phyloP scores from a whole-genome alignment of 2,113 vertebrate species.

The Ptilonorhynchus violaceus region DNA sequence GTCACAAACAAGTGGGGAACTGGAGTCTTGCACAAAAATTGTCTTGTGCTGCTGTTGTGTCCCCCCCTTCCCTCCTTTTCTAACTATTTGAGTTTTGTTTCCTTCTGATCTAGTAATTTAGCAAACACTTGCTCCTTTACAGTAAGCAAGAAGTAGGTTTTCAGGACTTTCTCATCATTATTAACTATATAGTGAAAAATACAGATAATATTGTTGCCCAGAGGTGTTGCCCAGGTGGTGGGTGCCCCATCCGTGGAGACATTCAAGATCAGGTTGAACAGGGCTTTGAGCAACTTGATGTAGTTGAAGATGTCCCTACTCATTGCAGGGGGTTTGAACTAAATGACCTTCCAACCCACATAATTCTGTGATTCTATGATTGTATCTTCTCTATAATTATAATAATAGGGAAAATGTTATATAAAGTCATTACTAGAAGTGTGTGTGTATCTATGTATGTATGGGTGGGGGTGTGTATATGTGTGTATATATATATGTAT shows the following conservation, averaged over 20 bases:
- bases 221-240: background rate
- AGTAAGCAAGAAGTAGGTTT: background rate
- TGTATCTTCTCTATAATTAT: background rate
- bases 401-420: background rate
- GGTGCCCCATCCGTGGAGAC: background rate
- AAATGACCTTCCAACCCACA: background rate
- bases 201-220: background rate
- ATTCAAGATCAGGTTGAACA: background rate
- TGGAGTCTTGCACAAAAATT: background rate
- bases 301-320: background rate
- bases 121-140: background rate
- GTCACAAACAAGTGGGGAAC: background rate
- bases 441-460: too few species aligned
- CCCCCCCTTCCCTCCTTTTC: background rate
- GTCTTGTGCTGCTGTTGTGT: background rate
- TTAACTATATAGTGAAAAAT: background rate
- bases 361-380: background rate
- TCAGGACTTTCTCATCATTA: background rate
- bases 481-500: background rate
- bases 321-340: fast-evolving
- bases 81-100: background rate
- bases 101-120: background rate
- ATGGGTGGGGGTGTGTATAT: too few species aligned
- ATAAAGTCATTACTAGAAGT: background rate
- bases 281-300: background rate